Conservation (phyloP, 2,113 vertebrate genomes). For the Vanacampus margaritifer region DNA sequence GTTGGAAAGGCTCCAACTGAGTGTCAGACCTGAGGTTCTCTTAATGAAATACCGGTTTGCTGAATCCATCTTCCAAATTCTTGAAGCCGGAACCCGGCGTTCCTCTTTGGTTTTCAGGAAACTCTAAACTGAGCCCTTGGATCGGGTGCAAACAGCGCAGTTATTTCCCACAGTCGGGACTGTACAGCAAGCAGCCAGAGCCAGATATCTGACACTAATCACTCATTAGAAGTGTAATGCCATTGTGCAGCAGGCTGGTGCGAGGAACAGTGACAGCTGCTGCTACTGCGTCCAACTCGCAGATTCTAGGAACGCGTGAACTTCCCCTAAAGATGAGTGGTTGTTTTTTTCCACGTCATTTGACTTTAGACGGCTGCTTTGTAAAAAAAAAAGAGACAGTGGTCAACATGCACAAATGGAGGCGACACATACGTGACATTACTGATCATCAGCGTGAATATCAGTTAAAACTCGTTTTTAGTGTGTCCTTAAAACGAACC, state of each 20-base stretch:
- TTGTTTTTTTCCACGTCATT: conserved; percentile 22
- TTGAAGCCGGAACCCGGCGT: conserved; percentile 41
- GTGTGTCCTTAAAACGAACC: neutral
- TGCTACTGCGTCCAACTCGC: conserved; percentile 51
- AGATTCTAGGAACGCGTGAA: conserved; percentile 55
- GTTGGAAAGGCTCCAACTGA: conserved; percentile 26
- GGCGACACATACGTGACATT: neutral
- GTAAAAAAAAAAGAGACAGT: conserved; percentile 8
- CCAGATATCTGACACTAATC: conserved; percentile 79
- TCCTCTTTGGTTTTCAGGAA: conserved; percentile 51
- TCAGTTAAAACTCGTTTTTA: neutral
- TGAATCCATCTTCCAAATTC: conserved; percentile 41
- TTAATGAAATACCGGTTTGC: conserved; percentile 51
- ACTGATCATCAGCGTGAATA: neutral
- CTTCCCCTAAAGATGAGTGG: conserved; percentile 24
- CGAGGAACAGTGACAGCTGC: conserved; percentile 69
- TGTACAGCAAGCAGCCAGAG: conserved; percentile 39
- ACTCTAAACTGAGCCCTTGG: conserved; percentile 65
- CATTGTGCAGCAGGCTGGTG: conserved; percentile 42
- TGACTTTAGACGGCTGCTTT: conserved; percentile 8
- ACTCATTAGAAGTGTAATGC: conserved; percentile 72
- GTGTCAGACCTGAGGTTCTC: conserved; percentile 38
- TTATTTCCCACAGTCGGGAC: conserved; percentile 73
- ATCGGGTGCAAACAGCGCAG: conserved; percentile 67
- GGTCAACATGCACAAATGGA: neutral